Evolutionary conservation across 2,888 invertebrate genomes (phyloP).

Genomic region (Schizotus pectinicornis): DNA sequence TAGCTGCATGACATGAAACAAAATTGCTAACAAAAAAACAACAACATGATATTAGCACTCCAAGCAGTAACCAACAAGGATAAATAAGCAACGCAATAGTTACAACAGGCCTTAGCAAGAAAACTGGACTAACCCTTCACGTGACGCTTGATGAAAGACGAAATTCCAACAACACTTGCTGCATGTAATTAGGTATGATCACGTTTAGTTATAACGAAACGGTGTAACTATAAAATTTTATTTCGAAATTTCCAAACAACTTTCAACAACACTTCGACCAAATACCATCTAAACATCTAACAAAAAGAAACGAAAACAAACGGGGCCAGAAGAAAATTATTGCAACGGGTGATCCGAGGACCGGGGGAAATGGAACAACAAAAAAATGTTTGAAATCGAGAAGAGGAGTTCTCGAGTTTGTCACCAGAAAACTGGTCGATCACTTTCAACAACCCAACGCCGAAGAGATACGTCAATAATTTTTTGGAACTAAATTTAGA

Average conservation of each 20-base stretch:
- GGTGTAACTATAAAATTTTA: not conserved
- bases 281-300: not conserved
- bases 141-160: constrained; percentile 56
- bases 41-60: constrained; percentile 58
- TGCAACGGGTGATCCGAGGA: too few species aligned
- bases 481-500: too few species aligned
- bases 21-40: constrained; percentile 13
- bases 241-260: not conserved
- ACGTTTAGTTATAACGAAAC: constrained; percentile 20
- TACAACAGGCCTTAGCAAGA: constrained; percentile 33
- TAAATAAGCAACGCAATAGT: constrained; percentile 37
- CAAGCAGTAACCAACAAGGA: constrained; percentile 56
- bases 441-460: not conserved
- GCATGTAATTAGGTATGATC: constrained; percentile 52
- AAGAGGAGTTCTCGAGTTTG: too few species aligned
- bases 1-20: constrained; percentile 39
- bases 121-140: constrained; percentile 55
- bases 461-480: not conserved
- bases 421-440: too few species aligned
- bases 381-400: too few species aligned
- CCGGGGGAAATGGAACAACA: too few species aligned
- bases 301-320: constrained; percentile 1
- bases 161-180: constrained; percentile 57
- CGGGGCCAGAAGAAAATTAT: not conserved
- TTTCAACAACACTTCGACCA: not conserved